Conservation (phyloP, 1,140 invertebrate genomes). For the Drosophila athabasca region DNA sequence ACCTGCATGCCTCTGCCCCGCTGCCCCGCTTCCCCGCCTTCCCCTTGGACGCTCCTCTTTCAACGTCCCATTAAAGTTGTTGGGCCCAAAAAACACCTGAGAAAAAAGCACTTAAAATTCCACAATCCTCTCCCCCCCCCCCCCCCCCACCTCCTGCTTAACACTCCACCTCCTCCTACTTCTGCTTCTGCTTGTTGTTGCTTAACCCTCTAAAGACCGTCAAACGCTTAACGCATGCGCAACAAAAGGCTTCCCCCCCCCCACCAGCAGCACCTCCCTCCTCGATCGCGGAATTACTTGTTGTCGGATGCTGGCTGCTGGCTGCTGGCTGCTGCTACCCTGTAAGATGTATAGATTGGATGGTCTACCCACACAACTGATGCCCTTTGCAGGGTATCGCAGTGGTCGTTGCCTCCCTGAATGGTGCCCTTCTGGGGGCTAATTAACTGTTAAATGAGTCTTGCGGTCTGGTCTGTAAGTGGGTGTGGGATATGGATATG, state of each 20-base stretch:
- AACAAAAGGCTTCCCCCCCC: conserved; percentile 55
- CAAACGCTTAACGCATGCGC: conserved; percentile 69
- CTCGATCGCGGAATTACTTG: no score
- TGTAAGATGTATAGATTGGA: no score
- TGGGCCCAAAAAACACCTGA: conserved; percentile 36
- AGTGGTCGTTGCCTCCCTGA: no score
- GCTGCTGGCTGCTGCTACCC: no score
- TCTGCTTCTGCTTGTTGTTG: no score
- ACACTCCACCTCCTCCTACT: neutral
- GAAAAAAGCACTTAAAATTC: conserved; percentile 53
- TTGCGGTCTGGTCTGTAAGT: conserved; percentile 1
- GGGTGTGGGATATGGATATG: neutral
- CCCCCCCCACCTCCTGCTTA: neutral
- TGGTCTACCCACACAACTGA: no score
- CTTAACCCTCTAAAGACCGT: conserved; percentile 14
- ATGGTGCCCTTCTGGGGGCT: conserved; percentile 1
- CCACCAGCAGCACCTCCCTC: no score
- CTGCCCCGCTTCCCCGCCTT: neutral
- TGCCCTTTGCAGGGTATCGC: no score
- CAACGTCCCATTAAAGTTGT: neutral
- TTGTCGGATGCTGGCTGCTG: no score
- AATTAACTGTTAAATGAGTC: conserved; percentile 45
- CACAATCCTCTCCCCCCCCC: conserved; percentile 3
- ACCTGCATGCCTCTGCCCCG: conserved; percentile 19
- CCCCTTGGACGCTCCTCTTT: conserved; percentile 2